Evolutionary conservation across 2,797 vertebrate species (phyloP), one percentile per base, ranked within the genome.

Genomic region (Micrastur ruficollis): DNA sequence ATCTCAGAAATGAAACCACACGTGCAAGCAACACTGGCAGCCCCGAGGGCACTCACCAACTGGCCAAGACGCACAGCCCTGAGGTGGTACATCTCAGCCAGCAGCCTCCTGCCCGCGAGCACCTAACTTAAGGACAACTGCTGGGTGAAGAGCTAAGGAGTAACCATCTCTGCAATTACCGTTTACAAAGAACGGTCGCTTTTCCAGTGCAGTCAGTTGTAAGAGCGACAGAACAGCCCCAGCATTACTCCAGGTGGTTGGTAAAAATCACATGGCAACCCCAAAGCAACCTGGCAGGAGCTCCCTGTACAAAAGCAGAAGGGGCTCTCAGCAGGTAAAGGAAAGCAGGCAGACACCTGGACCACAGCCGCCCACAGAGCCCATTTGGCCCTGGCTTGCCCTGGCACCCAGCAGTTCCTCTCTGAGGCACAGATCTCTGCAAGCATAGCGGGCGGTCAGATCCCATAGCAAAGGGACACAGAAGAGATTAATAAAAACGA

Each of bases 261-360:
- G 19, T 49, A 73, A 80, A 89, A 76, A 55, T 62, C 36, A 38
- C 32, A 13, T 8, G 9, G 13, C 31, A 82, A 47, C 31, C 56
- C 34, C 4, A 9, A 63, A 89, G 68, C 29, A 89, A 59, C 25
- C 27, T 19, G 20, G 11, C 32, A 42, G 40, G 32, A 34, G 34
- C 13, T 59, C 46, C 55, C 46, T 8, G 12, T 49, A 38, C 6
- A 42, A 58, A 89, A 63, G 22, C 27, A 79, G 66, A 87, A 82
- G 29, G 5, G 27, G 19, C 23, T 76, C 26, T 44, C 18, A 81
- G 55, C 17, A 65, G 29, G 16, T 61, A 12, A n/a, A 29, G 26
- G 42, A 56, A 56, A 65, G 29, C 0, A 0, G 20, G 15, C 27
- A 80, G 63, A 9, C 56, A 56, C 70, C 23, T 47, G 32, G 25